These are phyloP conservation scores for Venturia canescens DNA, from an alignment of 1,140 invertebrate species.

Conservation along the genomic window DNA sequence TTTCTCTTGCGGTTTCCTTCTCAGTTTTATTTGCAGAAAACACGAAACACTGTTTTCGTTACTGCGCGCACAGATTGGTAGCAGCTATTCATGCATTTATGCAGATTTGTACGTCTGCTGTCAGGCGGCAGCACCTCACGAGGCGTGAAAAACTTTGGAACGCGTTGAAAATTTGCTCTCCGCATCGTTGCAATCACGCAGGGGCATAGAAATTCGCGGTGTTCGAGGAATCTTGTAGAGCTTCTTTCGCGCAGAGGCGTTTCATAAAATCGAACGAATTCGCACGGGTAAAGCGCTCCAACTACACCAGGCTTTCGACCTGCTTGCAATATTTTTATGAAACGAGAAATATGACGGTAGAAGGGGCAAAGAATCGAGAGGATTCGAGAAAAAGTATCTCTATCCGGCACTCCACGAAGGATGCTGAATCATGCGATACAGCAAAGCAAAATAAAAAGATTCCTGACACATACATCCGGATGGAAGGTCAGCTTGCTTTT, in stretches of 20 bases:
- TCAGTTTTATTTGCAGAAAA: too few relatives aligned
- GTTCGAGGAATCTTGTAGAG: neutral
- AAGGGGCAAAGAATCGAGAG: neutral
- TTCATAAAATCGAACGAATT: slow-evolving; percentile 1
- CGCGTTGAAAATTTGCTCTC: neutral
- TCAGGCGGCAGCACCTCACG: neutral
- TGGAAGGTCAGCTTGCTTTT: too few relatives aligned
- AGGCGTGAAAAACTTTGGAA: neutral
- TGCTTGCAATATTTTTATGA: neutral
- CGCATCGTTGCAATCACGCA: neutral
- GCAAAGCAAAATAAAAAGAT: too few relatives aligned
- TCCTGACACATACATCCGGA: too few relatives aligned
- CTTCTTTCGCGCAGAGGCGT: neutral
- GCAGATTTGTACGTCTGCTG: neutral
- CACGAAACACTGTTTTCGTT: too few relatives aligned
- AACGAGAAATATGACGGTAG: neutral
- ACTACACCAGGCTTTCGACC: neutral
- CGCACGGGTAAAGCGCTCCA: neutral
- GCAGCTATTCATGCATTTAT: too few relatives aligned
- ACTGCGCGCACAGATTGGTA: too few relatives aligned
- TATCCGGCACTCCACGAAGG: neutral
- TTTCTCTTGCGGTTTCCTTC: too few relatives aligned
- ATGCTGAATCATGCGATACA: neutral
- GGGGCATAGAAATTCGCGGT: neutral
- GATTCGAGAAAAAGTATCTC: neutral